Evolutionary conservation across 1,140 invertebrate genomes (phyloP), one percentile per base, ranked within the genome.

Genomic region (Zeugodacus cucurbitae): DNA sequence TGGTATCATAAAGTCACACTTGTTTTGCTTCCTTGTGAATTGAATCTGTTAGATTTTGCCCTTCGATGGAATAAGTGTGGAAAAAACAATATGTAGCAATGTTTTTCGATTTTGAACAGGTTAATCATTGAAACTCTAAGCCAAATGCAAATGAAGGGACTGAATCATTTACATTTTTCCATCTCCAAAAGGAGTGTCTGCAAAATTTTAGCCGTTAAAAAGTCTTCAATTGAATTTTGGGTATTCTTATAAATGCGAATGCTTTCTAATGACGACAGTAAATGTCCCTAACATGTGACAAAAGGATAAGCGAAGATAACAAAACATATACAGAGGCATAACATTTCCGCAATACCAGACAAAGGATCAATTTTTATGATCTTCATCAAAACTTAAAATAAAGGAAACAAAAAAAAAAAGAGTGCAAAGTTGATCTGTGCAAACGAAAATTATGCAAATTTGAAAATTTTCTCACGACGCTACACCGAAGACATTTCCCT

Each of bases 371-470:
- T 82, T 82, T 29, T 82, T 82, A 82, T 26, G 41, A 82, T 82
- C 74, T 82, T 48, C 74, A 82, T 54, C 74, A 82, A 29, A 22
- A 70, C 14, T 20, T 29, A 54, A 54, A 54, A 54, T 54, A 54
- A 54, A 54, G 34, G 10, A 48, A 82, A 26, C 0, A 11, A 44
- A 22, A 78, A 74, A 74, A 82, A 82, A 54, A 82, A 82, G 37
- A 82, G 37, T 82, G 74, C 74, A 82, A 74, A 74, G 67, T 74
- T 74, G 41, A 82, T 54, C 74, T n/a, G 41, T 82, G 41, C 74
- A 41, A 87, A 87, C 6, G 37, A 87, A 87, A 87, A n/a, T 87
- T 87, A 87, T 87, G 86, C 59, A 87, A 87, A 87, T 87, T 26
- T 67, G 41, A 87, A 87, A 87, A 87, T 87, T 34, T 87, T 87